A percentile compares a stretch with the other conserved stretches of the same genome.
Evolutionary conservation across 2,888 invertebrate species (phyloP).

Genomic region (Biston betularia): DNA sequence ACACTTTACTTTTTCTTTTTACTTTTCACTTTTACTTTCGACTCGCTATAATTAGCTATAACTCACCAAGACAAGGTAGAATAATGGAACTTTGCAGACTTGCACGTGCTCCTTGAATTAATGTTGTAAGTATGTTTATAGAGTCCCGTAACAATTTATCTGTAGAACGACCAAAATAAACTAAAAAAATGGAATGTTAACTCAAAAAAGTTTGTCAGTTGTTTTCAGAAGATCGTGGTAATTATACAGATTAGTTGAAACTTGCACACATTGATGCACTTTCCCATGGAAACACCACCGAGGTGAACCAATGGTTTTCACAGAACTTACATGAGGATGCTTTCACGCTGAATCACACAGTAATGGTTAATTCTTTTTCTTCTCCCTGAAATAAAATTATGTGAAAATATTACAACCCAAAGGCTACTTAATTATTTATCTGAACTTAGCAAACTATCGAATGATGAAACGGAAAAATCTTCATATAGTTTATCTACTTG

Average conservation of each 20-base stretch:
- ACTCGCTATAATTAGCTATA: no score
- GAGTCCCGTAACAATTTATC: background rate
- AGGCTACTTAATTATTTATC: background rate
- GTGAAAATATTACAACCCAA: no score
- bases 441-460: background rate
- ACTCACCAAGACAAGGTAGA: no score
- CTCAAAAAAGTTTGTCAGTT: background rate
- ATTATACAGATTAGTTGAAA: background rate
- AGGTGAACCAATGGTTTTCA: background rate
- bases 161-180: background rate
- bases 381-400: no score
- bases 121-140: no score
- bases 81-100: no score
- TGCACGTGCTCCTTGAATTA: no score
- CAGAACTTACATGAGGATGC: no score
- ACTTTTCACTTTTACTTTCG: no score
- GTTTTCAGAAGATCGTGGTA: background rate
- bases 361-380: background rate
- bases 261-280: background rate
- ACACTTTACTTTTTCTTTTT: no score
- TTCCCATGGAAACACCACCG: no score
- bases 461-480: background rate
- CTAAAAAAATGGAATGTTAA: background rate
- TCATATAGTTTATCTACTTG: background rate
- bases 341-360: slow-evolving; percentile 7